phyloP scores from a whole-genome alignment of 1,140 invertebrate genomes.

The Lepidostoma basale region DNA sequence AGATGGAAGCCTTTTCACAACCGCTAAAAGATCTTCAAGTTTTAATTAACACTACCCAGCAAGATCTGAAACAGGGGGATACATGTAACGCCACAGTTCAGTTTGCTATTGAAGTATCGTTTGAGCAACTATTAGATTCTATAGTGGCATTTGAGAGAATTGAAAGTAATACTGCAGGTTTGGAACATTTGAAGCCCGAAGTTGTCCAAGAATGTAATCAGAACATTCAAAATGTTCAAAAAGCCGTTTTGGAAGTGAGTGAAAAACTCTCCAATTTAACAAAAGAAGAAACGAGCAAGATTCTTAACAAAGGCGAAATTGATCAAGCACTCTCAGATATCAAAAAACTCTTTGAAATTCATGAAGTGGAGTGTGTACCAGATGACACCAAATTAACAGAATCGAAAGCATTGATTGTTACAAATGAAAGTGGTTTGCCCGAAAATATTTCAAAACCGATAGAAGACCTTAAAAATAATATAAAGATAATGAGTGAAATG shows the following conservation, averaged over 20 bases:
- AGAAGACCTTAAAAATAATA: not conserved
- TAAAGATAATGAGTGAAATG: not conserved
- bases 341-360: not conserved
- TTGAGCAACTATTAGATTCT: not conserved
- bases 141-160: not conserved
- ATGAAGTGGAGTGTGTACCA: not conserved
- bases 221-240: not conserved
- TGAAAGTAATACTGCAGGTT: too few species aligned
- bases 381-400: not conserved
- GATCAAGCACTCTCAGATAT: not conserved
- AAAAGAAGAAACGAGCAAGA: not conserved
- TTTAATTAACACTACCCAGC: not conserved
- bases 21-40: not conserved
- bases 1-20: not conserved
- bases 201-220: not conserved
- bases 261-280: not conserved
- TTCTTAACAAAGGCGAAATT: not conserved
- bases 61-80: not conserved
- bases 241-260: not conserved
- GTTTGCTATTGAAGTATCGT: not conserved
- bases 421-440: not conserved
- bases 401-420: not conserved
- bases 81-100: not conserved
- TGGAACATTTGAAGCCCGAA: too few species aligned
- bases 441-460: not conserved